Evolutionary conservation across 2,888 invertebrate species (phyloP), one percentile per base, ranked within the genome.

Genomic region (Bedellia somnulentella): DNA sequence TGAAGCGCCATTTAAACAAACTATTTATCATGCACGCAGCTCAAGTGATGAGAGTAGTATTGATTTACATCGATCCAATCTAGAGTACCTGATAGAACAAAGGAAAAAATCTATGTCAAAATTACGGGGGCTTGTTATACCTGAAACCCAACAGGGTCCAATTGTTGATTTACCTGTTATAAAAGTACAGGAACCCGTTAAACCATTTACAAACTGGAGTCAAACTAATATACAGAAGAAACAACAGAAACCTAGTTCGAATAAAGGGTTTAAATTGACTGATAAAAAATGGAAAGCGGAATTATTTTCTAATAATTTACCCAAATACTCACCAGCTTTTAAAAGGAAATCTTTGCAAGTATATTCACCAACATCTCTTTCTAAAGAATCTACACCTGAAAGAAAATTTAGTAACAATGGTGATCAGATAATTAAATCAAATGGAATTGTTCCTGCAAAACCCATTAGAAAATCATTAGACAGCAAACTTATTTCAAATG

Each of bases 111-210:
- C 87, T 12, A 82, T 91, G 62, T 89, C 90, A 2, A 93, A 92
- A 59, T 62, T 93, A 35, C 81, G 91, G 47, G 93, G 92, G n/a
- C 67, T 93, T 44, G 88, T 91, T 17, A 93, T 93, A 51, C 93
- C 93, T 3, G 92, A 93, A 62, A 75, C 79, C 32, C 81, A 82
- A 49, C 81, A 82, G 50, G 57, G 59, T 12, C 80, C 83, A 21
- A 80, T 84, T 30, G 73, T 86, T 27, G 89, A 89, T 61, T 68
- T 93, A 46, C 90, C 92, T 1, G 89, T 88, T 75, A 92, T 93
- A 31, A 88, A 86, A 61, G 88, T 88, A 45, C 80, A 81, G 40
- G 84, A 85, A 46, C 79, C 80, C 34, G 46, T 60, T 6, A 70
- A 78, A 37, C 57, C 77, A 37, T 70, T 80, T 36, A 47, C 52